phyloP scores from a whole-genome alignment of 2,113 vertebrate species.

The Odocoileus hemionus region DNA sequence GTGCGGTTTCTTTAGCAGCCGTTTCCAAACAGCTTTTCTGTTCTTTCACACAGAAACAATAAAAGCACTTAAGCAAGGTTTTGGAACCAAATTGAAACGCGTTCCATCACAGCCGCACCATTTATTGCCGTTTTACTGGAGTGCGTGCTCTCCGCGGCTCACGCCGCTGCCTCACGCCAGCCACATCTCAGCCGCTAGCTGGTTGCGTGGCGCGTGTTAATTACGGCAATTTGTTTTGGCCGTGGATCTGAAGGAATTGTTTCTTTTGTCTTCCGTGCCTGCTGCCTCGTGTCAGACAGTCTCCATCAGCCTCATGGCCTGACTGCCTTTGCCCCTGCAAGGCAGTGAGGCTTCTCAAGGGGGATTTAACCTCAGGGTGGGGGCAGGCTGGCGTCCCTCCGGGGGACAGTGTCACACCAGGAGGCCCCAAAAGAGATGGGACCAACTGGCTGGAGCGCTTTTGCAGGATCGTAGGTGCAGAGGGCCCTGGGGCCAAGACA shows the following conservation, averaged over 20 bases:
- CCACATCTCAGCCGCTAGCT: not conserved
- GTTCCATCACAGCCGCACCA: not conserved
- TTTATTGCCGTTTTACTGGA: not conserved
- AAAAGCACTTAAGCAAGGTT: constrained; percentile 54
- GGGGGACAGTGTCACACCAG: not conserved
- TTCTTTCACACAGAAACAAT: constrained; percentile 54
- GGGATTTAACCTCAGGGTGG: not conserved
- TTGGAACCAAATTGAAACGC: constrained; percentile 9
- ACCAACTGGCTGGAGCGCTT: not conserved
- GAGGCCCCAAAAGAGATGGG: not conserved
- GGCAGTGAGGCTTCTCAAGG: not conserved
- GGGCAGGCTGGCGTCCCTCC: not conserved
- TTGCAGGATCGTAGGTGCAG: not conserved
- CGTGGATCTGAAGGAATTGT: not conserved
- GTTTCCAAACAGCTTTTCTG: not conserved
- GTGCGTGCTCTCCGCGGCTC: not conserved
- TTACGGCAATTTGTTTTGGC: not conserved
- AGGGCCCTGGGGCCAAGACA: not conserved
- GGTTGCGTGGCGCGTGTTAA: not conserved
- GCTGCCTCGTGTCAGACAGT: not conserved
- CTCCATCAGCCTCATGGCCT: not conserved
- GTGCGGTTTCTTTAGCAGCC: not conserved
- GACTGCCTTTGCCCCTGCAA: not conserved
- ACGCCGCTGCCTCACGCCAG: not conserved
- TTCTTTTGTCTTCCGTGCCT: constrained; percentile 6